These are phyloP conservation scores for Mamestra brassicae DNA, from an alignment of 2,888 invertebrate species.

Conservation along the genomic window DNA sequence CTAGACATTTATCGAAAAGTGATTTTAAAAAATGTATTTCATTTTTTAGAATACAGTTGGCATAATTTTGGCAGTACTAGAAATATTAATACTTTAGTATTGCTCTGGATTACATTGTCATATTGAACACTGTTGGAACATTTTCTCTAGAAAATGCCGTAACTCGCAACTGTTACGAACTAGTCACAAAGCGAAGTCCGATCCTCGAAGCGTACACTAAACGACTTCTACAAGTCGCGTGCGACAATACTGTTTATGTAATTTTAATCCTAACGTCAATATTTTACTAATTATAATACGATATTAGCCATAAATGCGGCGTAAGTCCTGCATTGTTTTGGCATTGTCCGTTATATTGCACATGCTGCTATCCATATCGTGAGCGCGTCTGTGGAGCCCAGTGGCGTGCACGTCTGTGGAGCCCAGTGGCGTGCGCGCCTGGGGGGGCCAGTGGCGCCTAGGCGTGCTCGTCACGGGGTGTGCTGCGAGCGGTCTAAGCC, in stretches of 20 bases:
- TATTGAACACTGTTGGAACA: conserved; percentile 87
- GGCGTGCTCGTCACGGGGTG: conserved; percentile 67
- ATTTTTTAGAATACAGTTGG: conserved; percentile 89
- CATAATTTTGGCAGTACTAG: conserved; percentile 90
- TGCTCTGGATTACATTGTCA: conserved; percentile 91
- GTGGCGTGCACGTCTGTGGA: conserved; percentile 18
- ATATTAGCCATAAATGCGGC: conserved; percentile 84
- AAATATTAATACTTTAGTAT: conserved; percentile 91
- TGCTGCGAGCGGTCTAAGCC: conserved; percentile 80
- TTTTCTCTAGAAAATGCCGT: conserved; percentile 78
- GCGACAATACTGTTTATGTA: conserved; percentile 89
- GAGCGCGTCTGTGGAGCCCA: conserved; percentile 68
- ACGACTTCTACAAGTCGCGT: conserved; percentile 78
- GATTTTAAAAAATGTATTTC: conserved; percentile 85
- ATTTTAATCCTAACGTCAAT: conserved; percentile 89
- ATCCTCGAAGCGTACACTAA: conserved; percentile 85
- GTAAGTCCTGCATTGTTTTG: conserved; percentile 82
- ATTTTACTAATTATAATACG: conserved; percentile 90
- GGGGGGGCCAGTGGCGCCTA: conserved; percentile 46
- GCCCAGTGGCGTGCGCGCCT: conserved; percentile 3
- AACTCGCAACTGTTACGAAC: conserved; percentile 67
- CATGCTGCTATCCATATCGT: conserved; percentile 80
- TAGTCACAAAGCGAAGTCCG: conserved; percentile 82
- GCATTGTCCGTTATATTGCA: conserved; percentile 90
- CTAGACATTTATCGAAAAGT: conserved; percentile 89